phyloP scores from a whole-genome alignment of 2,113 vertebrate species.

The Fregetta grallaria region DNA sequence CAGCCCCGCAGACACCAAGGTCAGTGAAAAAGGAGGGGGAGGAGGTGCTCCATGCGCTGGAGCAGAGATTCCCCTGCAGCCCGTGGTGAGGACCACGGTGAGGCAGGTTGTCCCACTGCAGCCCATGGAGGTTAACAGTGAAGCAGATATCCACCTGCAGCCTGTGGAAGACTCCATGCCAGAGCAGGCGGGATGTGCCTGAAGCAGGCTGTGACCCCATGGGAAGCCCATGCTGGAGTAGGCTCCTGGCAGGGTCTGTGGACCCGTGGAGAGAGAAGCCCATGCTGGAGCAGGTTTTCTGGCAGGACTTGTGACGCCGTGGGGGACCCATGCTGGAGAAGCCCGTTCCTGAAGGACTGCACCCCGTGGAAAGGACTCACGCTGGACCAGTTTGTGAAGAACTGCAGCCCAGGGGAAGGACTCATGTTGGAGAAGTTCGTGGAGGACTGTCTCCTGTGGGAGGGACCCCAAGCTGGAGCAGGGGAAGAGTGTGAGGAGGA shows the following conservation, averaged over 20 bases:
- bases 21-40: neutral
- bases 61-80: neutral
- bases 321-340: neutral
- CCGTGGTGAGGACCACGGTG: accelerated
- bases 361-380: neutral
- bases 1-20: no score
- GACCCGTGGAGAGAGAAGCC: neutral
- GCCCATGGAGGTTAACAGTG: neutral
- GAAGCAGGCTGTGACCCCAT: neutral
- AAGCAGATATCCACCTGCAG: neutral
- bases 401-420: neutral
- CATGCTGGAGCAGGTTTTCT: neutral
- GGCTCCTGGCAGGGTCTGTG: neutral
- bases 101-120: neutral
- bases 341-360: neutral
- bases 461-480: neutral
- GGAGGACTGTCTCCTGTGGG: neutral
- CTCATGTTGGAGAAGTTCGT: neutral
- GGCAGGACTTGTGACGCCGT: neutral
- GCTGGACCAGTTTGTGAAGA: accelerated
- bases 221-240: neutral
- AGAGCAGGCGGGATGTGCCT: neutral
- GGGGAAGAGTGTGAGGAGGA: neutral
- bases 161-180: no score
- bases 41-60: accelerated